phyloP scores from a whole-genome alignment of 2,113 vertebrate genomes.

The Seriola quinqueradiata region DNA sequence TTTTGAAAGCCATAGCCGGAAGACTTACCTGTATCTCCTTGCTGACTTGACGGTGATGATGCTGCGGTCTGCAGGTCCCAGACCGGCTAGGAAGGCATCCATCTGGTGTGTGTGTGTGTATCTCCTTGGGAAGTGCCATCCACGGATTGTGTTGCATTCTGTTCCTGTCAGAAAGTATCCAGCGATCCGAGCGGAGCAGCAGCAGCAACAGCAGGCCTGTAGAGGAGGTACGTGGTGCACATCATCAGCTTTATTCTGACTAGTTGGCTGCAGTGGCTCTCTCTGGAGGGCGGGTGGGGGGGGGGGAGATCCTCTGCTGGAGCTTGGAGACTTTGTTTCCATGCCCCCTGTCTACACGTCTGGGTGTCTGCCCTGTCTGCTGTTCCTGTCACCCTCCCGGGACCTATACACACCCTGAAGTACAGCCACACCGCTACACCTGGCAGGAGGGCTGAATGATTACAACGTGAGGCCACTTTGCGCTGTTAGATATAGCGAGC shows the following conservation, averaged over 20 bases:
- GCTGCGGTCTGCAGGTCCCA: slow-evolving; percentile 75
- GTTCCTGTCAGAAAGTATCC: slow-evolving; percentile 60
- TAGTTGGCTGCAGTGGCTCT: neutral
- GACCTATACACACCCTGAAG: slow-evolving; percentile 41
- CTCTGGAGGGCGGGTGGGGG: neutral
- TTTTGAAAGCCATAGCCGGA: slow-evolving; percentile 41
- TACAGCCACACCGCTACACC: slow-evolving; percentile 6
- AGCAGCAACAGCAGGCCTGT: slow-evolving; percentile 37
- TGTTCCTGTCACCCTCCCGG: slow-evolving; percentile 29
- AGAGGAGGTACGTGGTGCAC: slow-evolving; percentile 71
- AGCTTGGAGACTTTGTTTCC: slow-evolving; percentile 63
- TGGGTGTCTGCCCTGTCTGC: slow-evolving; percentile 39
- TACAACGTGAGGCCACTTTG: neutral
- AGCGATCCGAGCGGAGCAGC: slow-evolving; percentile 58
- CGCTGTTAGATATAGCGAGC: neutral
- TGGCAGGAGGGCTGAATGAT: neutral
- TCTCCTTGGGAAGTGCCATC: slow-evolving; percentile 71
- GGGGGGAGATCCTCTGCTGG: neutral
- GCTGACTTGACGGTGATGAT: slow-evolving; percentile 60
- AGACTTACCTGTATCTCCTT: rapidly evolving
- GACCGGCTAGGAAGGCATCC: slow-evolving; percentile 79
- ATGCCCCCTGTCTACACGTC: slow-evolving; percentile 35
- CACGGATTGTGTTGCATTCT: slow-evolving; percentile 60
- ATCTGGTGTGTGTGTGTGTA: slow-evolving; percentile 65
- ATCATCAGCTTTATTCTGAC: neutral